Evolutionary conservation across 2,888 invertebrate genomes (phyloP).

Genomic region (Physocephala rufipes): DNA sequence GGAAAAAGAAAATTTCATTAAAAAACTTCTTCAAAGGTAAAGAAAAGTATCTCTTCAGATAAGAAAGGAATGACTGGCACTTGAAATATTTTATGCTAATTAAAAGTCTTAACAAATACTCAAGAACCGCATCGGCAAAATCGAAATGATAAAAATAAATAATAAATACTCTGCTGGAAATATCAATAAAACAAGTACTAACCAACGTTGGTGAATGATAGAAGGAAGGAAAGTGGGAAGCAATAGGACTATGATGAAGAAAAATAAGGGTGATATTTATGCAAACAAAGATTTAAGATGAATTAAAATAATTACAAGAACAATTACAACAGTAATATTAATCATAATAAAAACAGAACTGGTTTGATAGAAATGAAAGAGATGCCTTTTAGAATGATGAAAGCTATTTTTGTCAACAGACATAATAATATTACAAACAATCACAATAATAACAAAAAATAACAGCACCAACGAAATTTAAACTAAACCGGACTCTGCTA

Average conservation of each 20-base stretch:
- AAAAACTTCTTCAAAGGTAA: background rate
- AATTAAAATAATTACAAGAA: background rate
- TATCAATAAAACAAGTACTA: slow-evolving; percentile 26
- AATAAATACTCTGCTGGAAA: slow-evolving; percentile 14
- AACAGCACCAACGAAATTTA: background rate
- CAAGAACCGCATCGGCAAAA: slow-evolving; percentile 13
- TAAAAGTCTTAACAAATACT: slow-evolving; percentile 26
- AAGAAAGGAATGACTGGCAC: background rate
- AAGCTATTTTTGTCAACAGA: slow-evolving; percentile 3
- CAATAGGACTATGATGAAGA: too few species aligned
- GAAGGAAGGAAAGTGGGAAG: too few species aligned
- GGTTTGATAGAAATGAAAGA: slow-evolving; percentile 19
- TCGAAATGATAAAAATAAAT: slow-evolving; percentile 5
- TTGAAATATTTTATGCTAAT: slow-evolving; percentile 31
- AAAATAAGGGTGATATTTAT: too few species aligned
- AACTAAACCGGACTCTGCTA: too few species aligned
- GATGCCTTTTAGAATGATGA: slow-evolving; percentile 12
- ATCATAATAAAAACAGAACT: background rate
- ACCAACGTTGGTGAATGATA: background rate
- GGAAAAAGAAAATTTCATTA: background rate
- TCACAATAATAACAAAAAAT: slow-evolving; percentile 2
- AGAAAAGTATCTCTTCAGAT: background rate
- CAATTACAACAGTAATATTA: background rate
- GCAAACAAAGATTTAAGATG: too few species aligned
- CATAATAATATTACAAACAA: slow-evolving; percentile 2